phyloP scores from a whole-genome alignment of 2,797 vertebrate genomes.

The Thaleichthys pacificus region DNA sequence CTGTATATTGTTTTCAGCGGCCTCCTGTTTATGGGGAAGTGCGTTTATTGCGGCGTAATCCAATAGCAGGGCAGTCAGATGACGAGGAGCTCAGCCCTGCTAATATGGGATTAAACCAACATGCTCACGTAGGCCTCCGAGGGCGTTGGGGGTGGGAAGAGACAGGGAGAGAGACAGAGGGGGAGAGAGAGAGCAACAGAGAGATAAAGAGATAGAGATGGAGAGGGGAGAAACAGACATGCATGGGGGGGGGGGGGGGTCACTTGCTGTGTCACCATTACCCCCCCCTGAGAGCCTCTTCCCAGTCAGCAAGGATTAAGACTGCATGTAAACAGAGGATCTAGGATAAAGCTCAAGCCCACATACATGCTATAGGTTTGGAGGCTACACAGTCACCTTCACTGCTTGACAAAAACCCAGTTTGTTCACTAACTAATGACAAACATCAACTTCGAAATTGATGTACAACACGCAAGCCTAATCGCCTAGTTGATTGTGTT shows the following conservation, averaged over 20 bases:
- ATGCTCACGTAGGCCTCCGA: background rate
- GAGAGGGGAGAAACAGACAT: background rate
- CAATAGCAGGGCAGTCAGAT: slow-evolving; percentile 1
- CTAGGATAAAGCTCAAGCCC: no score
- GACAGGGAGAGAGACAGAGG: background rate
- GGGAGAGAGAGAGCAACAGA: background rate
- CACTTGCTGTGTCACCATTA: no score
- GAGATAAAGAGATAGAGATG: background rate
- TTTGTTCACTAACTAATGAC: no score
- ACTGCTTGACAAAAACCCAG: no score
- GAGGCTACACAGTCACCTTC: no score
- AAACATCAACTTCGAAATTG: no score
- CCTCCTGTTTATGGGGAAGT: background rate
- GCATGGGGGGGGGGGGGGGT: background rate
- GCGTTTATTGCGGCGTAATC: background rate
- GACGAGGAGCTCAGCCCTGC: background rate
- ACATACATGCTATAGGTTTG: no score
- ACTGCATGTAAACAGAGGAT: no score
- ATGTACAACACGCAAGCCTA: no score
- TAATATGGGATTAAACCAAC: slow-evolving; percentile 7
- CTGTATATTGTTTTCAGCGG: background rate
- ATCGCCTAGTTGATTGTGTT: no score
- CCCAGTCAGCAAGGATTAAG: background rate
- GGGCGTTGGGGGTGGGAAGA: background rate
- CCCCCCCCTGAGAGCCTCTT: no score